Conservation (phyloP, 2,888 invertebrate genomes). For the Agonum fuliginosum region DNA sequence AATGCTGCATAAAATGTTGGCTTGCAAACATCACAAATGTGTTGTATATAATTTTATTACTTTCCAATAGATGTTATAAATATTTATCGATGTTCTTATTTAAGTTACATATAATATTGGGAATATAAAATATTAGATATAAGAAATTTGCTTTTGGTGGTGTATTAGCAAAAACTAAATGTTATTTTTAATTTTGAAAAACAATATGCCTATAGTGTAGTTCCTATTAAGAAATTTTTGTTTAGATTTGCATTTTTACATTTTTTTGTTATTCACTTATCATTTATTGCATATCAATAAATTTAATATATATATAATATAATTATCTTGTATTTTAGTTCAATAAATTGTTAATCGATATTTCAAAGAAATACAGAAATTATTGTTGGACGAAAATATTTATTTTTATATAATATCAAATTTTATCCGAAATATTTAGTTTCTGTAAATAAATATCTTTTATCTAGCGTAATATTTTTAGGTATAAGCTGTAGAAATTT, state of each 20-base stretch:
- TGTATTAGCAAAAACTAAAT: conserved; percentile 25
- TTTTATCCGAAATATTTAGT: conserved; percentile 6
- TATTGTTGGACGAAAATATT: conserved; percentile 33
- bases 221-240: conserved; percentile 30
- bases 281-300: conserved; percentile 11
- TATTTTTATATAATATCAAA: conserved; percentile 7
- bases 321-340: conserved; percentile 27
- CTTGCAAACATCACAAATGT: conserved; percentile 50
- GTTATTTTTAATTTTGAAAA: conserved; percentile 4
- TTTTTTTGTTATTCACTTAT: not conserved
- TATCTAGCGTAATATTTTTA: not conserved
- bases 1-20: conserved; percentile 53
- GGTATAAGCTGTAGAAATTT: not conserved
- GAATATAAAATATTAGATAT: conserved; percentile 12
- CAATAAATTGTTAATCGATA: conserved; percentile 11
- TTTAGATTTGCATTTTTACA: conserved; percentile 23
- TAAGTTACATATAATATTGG: conserved; percentile 19
- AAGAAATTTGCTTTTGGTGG: conserved; percentile 37
- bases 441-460: conserved; percentile 10
- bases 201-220: conserved; percentile 18
- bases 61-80: conserved; percentile 26
- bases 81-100: conserved; percentile 35
- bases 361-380: conserved; percentile 24
- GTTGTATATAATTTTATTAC: conserved; percentile 46
- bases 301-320: conserved; percentile 21